A percentile compares a stretch with the other conserved stretches of the same genome.
Evolutionary conservation across 2,113 vertebrate species (phyloP).

Genomic region (Gopherus evgoodei): DNA sequence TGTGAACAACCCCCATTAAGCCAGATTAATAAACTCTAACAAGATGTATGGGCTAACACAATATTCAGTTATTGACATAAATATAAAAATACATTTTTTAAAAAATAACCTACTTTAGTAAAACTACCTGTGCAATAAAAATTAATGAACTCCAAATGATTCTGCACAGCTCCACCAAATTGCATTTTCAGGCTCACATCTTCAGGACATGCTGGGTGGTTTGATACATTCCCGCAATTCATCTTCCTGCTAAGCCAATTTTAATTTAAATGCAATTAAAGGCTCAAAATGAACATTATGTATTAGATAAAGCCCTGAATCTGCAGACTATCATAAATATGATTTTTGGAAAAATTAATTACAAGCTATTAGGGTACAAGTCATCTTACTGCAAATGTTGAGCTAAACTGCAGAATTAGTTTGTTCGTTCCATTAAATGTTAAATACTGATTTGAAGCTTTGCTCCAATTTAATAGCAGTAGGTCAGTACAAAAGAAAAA

Average conservation of each 20-base stretch:
- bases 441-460: slow-evolving; percentile 88
- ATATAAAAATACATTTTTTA: slow-evolving; percentile 88
- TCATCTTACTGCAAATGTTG: slow-evolving; percentile 90
- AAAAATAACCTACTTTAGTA: slow-evolving; percentile 89
- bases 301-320: slow-evolving; percentile 92
- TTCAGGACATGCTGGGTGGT: slow-evolving; percentile 91
- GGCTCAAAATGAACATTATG: slow-evolving; percentile 95
- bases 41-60: slow-evolving; percentile 82
- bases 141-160: slow-evolving; percentile 94
- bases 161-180: slow-evolving; percentile 88
- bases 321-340: slow-evolving; percentile 91
- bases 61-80: slow-evolving; percentile 87
- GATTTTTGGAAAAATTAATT: slow-evolving; percentile 93
- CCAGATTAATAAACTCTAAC: slow-evolving; percentile 84
- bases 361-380: slow-evolving; percentile 94
- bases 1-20: slow-evolving; percentile 76
- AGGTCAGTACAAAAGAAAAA: slow-evolving; percentile 81
- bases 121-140: slow-evolving; percentile 93
- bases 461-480: slow-evolving; percentile 81
- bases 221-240: slow-evolving; percentile 92
- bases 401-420: slow-evolving; percentile 91
- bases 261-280: slow-evolving; percentile 97
- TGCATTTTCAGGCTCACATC: slow-evolving; percentile 92
- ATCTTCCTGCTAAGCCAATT: slow-evolving; percentile 93
- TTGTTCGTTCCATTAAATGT: slow-evolving; percentile 90